Conservation (phyloP, 2,113 vertebrate genomes). For the Caloenas nicobarica region DNA sequence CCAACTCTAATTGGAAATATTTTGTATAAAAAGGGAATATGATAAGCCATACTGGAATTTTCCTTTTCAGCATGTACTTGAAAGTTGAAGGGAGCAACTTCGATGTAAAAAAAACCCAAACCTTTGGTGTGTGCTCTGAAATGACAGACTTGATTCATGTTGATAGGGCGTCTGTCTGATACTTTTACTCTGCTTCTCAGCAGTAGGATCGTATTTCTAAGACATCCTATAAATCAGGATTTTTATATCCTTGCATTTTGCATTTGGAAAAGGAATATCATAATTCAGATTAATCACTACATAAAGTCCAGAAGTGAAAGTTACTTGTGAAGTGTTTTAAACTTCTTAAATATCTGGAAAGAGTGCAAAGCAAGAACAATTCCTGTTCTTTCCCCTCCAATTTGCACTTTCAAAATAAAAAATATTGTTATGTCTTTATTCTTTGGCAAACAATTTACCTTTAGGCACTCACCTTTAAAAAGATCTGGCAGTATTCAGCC, state of each 20-base stretch:
- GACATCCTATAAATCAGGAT: neutral
- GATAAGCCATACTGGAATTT: constrained; percentile 6
- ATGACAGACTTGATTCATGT: neutral
- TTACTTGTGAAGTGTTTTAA: neutral
- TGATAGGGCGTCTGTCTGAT: neutral
- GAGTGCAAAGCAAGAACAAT: neutral
- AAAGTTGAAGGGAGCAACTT: neutral
- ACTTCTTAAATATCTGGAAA: neutral
- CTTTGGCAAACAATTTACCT: constrained; percentile 4
- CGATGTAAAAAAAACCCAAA: neutral
- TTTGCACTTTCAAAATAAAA: neutral
- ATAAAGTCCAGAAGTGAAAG: neutral
- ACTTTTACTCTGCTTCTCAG: neutral
- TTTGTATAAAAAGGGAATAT: neutral
- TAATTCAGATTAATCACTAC: constrained; percentile 8
- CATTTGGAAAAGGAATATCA: neutral
- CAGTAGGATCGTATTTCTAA: neutral
- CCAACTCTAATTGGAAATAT: neutral
- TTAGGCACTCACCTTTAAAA: neutral
- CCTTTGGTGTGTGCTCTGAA: neutral
- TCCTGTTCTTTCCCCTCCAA: neutral
- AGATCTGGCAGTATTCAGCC: neutral
- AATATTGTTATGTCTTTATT: neutral
- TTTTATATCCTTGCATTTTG: constrained; percentile 1
- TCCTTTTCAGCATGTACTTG: neutral